Percentiles rank a stretch among this genome's conserved stretches.
These are phyloP conservation scores for Gisinianus flammeolus DNA, from an alignment of 2,888 invertebrate species.

Conservation along the genomic window DNA sequence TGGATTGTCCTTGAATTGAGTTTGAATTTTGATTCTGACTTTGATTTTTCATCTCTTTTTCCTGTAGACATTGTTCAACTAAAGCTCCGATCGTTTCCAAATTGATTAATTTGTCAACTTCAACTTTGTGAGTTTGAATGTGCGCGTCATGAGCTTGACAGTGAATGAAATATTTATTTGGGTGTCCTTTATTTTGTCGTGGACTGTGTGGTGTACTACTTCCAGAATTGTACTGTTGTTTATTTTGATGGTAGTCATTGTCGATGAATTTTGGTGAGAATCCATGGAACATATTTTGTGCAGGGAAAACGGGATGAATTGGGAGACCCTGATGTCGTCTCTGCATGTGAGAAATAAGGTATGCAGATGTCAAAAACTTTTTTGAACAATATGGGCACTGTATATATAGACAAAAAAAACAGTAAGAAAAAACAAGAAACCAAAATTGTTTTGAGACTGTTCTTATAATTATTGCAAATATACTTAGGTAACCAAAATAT, in stretches of 20 bases:
- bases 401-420: slow-evolving; percentile 1
- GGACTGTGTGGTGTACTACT: background rate
- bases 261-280: slow-evolving; percentile 21
- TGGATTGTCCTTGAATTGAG: too few species aligned
- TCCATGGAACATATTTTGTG: slow-evolving; percentile 3
- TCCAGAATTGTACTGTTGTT: background rate
- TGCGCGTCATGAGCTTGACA: background rate
- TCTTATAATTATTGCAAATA: background rate
- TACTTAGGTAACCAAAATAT: background rate
- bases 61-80: slow-evolving; percentile 21
- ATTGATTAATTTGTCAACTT: background rate
- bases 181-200: background rate
- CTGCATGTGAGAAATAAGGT: slow-evolving; percentile 53
- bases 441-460: background rate
- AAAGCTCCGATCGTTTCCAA: slow-evolving; percentile 21
- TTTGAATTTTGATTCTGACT: background rate
- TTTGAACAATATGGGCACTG: slow-evolving; percentile 56
- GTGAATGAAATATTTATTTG: background rate
- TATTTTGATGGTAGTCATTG: slow-evolving; percentile 3
- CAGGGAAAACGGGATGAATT: slow-evolving; percentile 31
- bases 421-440: background rate
- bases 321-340: slow-evolving; percentile 58
- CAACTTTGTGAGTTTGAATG: background rate
- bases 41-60: slow-evolving; percentile 13
- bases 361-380: slow-evolving; percentile 46